Percentiles rank a stretch among this genome's conserved stretches.
These are phyloP conservation scores for Metellina segmentata DNA, from an alignment of 2,888 invertebrate genomes.

Conservation along the genomic window DNA sequence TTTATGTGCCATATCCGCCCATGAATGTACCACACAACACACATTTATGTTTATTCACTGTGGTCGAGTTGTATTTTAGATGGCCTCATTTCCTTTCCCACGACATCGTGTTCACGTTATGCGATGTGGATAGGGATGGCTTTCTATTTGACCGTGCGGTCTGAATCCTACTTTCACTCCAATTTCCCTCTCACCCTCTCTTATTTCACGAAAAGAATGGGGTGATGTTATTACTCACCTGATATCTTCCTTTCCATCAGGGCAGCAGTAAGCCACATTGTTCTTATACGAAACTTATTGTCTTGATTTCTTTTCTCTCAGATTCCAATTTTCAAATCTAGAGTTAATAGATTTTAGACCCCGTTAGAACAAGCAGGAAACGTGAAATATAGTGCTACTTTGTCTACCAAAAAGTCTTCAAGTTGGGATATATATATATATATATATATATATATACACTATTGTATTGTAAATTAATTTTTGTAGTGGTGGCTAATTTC, in stretches of 20 bases:
- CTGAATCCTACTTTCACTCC: not conserved
- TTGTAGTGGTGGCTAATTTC: too few species aligned
- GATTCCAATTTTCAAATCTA: not conserved
- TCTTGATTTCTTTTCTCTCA: not conserved
- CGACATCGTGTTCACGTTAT: not conserved
- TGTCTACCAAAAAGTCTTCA: too few species aligned
- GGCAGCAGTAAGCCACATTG: not conserved
- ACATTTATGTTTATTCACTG: not conserved
- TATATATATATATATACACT: too few species aligned
- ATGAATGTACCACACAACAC: not conserved
- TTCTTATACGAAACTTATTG: not conserved
- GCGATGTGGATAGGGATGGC: not conserved
- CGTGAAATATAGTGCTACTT: too few species aligned
- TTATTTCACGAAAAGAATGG: not conserved
- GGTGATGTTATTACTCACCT: not conserved
- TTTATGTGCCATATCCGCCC: not conserved
- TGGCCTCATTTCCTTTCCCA: slow-evolving; percentile 13
- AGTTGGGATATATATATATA: too few species aligned
- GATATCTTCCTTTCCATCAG: not conserved
- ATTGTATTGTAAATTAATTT: too few species aligned
- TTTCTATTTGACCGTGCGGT: not conserved
- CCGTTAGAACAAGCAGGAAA: too few species aligned
- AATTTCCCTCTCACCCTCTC: not conserved
- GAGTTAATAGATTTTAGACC: not conserved
- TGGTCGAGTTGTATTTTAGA: not conserved